Conservation (phyloP, 2,113 vertebrate genomes). For the Eurystomus gularis region DNA sequence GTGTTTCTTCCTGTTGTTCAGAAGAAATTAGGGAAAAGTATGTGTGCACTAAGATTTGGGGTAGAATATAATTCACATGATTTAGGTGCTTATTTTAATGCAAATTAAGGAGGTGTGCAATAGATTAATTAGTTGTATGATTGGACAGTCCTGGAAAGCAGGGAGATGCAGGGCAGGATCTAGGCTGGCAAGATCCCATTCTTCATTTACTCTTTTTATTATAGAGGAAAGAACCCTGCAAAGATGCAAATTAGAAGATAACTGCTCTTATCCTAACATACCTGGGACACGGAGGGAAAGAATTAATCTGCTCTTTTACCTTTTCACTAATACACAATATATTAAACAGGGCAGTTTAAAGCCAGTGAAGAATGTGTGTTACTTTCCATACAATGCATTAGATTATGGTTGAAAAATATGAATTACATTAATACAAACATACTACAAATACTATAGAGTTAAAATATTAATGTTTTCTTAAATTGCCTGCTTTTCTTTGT, state of each 20-base stretch:
- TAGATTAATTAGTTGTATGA: not conserved
- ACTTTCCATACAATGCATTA: not conserved
- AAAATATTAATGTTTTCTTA: not conserved
- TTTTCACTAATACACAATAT: not conserved
- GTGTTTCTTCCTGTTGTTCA: not conserved
- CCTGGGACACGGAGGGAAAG: not conserved
- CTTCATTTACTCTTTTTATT: not conserved
- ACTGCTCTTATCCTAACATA: accelerated
- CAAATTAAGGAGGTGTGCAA: not conserved
- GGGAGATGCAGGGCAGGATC: not conserved
- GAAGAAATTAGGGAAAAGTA: not conserved
- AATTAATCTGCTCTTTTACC: not conserved
- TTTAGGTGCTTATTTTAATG: not conserved
- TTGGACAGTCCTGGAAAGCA: not conserved
- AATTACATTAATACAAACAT: not conserved
- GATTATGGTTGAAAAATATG: not conserved
- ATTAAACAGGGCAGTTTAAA: not conserved
- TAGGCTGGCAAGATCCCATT: not conserved
- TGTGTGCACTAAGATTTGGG: not conserved
- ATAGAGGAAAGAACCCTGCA: not conserved
- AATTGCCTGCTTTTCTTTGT: not conserved
- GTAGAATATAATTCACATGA: not conserved
- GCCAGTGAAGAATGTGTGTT: not conserved
- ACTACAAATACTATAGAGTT: not conserved
- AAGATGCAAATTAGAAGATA: not conserved